Evolutionary conservation across 2,888 invertebrate genomes (phyloP), one percentile per base, ranked within the genome.

Genomic region (Digitonthophagus gazella): DNA sequence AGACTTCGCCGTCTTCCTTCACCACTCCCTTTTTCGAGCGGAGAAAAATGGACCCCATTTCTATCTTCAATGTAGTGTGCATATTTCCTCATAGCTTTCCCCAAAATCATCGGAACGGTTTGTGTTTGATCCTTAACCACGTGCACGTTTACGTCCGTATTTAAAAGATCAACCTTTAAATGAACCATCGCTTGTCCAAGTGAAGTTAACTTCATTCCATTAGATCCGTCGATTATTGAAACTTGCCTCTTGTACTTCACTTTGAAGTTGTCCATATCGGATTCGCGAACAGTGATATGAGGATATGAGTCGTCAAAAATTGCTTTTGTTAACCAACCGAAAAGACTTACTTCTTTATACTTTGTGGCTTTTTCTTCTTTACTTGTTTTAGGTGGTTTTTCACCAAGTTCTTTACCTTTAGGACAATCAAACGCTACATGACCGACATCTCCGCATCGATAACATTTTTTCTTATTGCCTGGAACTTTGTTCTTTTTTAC

Each of bases 121-220:
- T 76, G 75, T 18, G 71, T 55, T 61, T 71, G 67, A 68, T 74
- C 72, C 16, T 74, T 74, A 18, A 77, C 75, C 22, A 77, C 70
- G 54, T 58, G 71, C 2, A 75, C 57, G 3, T 66, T 67, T 5
- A 73, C 67, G 28, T 71, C 71, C n/a, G 75, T 68, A 2, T 68
- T 67, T 14, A 72, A 74, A 28, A 67, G 68, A 57, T 75, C 75
- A 2, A 77, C 63, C 6, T 69, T 66, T 19, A 77, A 67, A 11
- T 71, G 55, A 11, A 71, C 67, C 2, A 73, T 72, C 2, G 71
- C 54, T 14, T 74, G 66, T 1, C 75, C 76, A 18, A 73, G 18
- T 8, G 73, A 64, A 16, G 73, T 70, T 5, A 75, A 64, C 11
- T 64, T 56, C 11, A 67, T 70, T 15, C 73, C 71, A 15, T 68